Evolutionary conservation across 2,888 invertebrate species (phyloP).

Genomic region (Euplagia quadripunctaria): DNA sequence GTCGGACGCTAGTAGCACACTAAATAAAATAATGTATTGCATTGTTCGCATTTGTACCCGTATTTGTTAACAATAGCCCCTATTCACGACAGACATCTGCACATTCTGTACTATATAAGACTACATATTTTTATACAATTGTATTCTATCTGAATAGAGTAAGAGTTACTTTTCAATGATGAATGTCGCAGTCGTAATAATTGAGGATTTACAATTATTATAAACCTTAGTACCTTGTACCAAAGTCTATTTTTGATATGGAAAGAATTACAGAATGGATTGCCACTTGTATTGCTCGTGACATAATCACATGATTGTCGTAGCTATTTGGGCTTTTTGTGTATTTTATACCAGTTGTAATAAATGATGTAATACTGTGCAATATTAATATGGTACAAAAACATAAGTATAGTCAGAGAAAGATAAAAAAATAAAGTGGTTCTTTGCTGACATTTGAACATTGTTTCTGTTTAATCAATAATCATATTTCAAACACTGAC

Average conservation of each 20-base stretch:
- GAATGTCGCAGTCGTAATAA: neutral
- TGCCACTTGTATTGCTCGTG: constrained; percentile 68
- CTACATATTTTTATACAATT: constrained; percentile 23
- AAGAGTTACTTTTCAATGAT: constrained; percentile 38
- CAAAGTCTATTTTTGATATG: constrained; percentile 42
- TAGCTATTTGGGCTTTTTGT: constrained; percentile 75
- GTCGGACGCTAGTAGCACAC: constrained; percentile 69
- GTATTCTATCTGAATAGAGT: constrained; percentile 20
- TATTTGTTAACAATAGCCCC: constrained; percentile 83
- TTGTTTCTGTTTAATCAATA: neutral
- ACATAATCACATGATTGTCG: constrained; percentile 66
- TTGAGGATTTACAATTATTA: constrained; percentile 5
- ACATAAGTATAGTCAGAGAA: neutral
- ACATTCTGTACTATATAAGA: constrained; percentile 29
- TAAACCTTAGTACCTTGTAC: neutral
- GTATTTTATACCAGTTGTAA: constrained; percentile 54
- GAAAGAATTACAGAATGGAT: constrained; percentile 33
- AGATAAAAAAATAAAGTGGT: neutral
- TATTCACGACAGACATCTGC: constrained; percentile 76
- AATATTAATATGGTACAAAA: neutral
- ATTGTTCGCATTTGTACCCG: constrained; percentile 83
- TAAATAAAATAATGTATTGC: constrained; percentile 80
- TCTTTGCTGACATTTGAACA: neutral
- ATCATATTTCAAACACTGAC: neutral
- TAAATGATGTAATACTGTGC: constrained; percentile 4